These are phyloP conservation scores for Caenorhabditis sp. DNA, from an alignment of 2,888 invertebrate species.

Conservation along the genomic window DNA sequence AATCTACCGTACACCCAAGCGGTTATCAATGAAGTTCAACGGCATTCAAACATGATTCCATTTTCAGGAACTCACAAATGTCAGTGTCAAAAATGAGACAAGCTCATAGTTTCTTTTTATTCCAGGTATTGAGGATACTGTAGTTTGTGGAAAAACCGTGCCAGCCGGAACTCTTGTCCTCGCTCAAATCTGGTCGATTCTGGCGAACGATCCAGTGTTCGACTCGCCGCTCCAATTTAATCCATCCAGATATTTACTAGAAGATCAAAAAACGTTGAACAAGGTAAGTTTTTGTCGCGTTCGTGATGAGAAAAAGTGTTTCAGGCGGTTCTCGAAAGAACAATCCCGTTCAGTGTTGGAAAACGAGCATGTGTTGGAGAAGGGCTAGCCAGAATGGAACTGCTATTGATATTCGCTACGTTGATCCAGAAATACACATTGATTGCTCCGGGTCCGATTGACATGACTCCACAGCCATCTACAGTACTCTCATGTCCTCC, in stretches of 20 bases:
- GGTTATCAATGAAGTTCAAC: slow-evolving; percentile 36
- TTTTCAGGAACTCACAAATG: slow-evolving; percentile 19
- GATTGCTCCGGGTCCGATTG: slow-evolving; percentile 12
- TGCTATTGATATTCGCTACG: slow-evolving; percentile 41
- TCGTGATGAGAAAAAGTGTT: slow-evolving; percentile 5
- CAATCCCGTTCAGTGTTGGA: slow-evolving; percentile 51
- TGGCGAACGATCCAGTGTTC: slow-evolving; percentile 38
- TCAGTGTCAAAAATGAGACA: background rate
- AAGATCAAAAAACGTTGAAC: slow-evolving; percentile 43
- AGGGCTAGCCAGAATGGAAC: slow-evolving; percentile 50
- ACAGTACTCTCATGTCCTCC: background rate
- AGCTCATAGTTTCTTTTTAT: background rate
- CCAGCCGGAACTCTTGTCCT: slow-evolving; percentile 26
- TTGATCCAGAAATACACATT: slow-evolving; percentile 39
- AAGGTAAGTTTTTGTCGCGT: slow-evolving; percentile 40
- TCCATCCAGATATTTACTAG: slow-evolving; percentile 49
- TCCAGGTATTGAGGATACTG: slow-evolving; percentile 30
- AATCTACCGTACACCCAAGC: slow-evolving; percentile 45
- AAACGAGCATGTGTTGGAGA: slow-evolving; percentile 54
- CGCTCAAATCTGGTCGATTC: slow-evolving; percentile 42
- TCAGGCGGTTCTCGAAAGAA: slow-evolving; percentile 42
- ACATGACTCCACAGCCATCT: slow-evolving; percentile 11
- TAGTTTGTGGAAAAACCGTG: slow-evolving; percentile 15
- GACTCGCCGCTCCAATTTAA: slow-evolving; percentile 37
- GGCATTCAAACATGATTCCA: slow-evolving; percentile 44